Evolutionary conservation across 2,797 vertebrate species (phyloP), one percentile per base, ranked within the genome.

Genomic region (Centroberyx gerrardi): DNA sequence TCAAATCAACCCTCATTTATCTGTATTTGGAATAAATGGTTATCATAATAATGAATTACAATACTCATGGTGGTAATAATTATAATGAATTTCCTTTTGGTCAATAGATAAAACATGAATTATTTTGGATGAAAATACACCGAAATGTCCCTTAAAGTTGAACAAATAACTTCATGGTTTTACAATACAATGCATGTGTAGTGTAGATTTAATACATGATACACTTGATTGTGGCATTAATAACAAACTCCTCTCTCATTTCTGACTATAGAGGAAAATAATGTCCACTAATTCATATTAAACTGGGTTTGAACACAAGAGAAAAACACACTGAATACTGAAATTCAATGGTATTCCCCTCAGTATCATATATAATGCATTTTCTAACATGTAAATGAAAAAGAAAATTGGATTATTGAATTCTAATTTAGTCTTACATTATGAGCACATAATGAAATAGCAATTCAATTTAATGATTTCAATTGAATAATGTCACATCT

Each of bases 1-100:
- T 76, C 18, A 55, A 71, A 72, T 69, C 55, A 29, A 75, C 27
- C 65, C 64, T 77, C 38, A 72, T 27, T 66, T 67, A 18, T 44
- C 36, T 67, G 15, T 59, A 18, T 58, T 53, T 48, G 14, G 3
- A 61, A 52, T 46, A 31, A 67, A 52, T 29, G 27, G 12, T n/a
- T 27, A 13, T 31, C 15, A 33, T 29, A 3, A 15, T 10, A 31
- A 13, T 54, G 3, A 15, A 13, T 54, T 18, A 5, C 10, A 42
- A 10, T 33, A 5, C 4, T 42, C 40, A 42, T 42, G 9, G 10
- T 42, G 40, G 42, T 33, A 53, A 44, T 42, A 15, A 60, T 42
- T 75, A 14, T 2, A 38, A 44, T 3, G n/a, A 4, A 67, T 53
- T 60, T 68, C 17, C 9, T 66, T 83, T 77, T 74, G 54, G 81